A percentile compares a stretch with the other conserved stretches of the same genome.
phyloP scores from a whole-genome alignment of 64 coral and sea anemone genomes.

The Porites australiensis region DNA sequence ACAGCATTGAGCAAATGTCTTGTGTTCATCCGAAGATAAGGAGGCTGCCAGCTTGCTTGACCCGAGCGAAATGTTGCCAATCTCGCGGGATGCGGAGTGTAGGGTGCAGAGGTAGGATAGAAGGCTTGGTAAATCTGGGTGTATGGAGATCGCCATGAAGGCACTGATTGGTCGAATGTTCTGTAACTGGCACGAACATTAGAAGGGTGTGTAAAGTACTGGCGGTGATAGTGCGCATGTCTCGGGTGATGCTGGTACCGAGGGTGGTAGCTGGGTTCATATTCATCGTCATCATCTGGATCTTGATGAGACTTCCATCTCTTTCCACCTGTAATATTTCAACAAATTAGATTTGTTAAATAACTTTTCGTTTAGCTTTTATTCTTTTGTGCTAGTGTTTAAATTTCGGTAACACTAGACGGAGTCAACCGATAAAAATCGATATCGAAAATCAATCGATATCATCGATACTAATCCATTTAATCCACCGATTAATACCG shows the following conservation, averaged over 20 bases:
- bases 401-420: too few species aligned
- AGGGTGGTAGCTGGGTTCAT: neutral
- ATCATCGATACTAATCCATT: too few species aligned
- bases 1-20: neutral
- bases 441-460: too few species aligned
- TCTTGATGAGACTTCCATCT: neutral
- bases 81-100: neutral
- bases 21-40: neutral
- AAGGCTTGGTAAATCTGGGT: neutral
- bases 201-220: neutral
- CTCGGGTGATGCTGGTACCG: conserved; percentile 10
- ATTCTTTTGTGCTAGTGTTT: neutral
- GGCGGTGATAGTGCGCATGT: neutral
- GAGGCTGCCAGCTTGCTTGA: conserved; percentile 11
- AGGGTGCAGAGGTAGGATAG: neutral
- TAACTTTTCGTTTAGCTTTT: too few species aligned
- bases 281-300: conserved; percentile 15
- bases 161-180: neutral
- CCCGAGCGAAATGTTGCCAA: neutral
- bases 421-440: too few species aligned
- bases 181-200: neutral
- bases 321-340: neutral
- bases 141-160: neutral
- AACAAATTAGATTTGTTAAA: neutral
- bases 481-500: too few species aligned